Base-by-base conservation (phyloP, 2,888 invertebrate species). In the Anorthoa munda region DNA sequence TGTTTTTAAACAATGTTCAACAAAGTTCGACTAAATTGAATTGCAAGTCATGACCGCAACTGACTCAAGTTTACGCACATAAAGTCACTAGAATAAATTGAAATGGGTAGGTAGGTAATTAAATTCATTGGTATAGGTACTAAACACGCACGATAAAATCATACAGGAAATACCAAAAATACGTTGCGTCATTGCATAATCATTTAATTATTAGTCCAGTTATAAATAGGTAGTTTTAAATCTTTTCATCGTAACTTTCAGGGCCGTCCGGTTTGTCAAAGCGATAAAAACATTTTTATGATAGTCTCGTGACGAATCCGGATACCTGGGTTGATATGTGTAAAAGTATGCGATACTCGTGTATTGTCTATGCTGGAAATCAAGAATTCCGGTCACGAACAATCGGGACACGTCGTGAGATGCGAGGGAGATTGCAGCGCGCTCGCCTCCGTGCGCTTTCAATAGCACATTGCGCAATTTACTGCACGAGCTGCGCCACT, bases 381-480 rank as follows among this genome's bases (percentile, higher is more conserved):
- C 90, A 84, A 88, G 88, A 86, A 91, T 91, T 93, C 92, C 88
- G 91, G 94, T 94, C 93, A 94, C 94, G 93, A 93, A 81, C 87
- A 86, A 88, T 89, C 89, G 89, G 89, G 87, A 90, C 87, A 84
- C 84, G 91, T 92, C 93, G 93, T 94, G 94, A 94, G 93, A 94
- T 94, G 89, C 86, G 86, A 89, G 90, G 87, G 85, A 93, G 94
- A 94, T 94, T 92, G 88, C 89, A 86, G 83, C 81, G 87, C 87
- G 87, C 87, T 89, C 90, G 85, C 89, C 87, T 87, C 87, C 88
- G 89, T 90, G 92, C 91, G 92, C 92, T 92, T 93, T 93, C 92
- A 92, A 93, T 93, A 92, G 90, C 92, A 91, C 90, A 92, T 95
- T 95, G 94, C 93, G 93, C 95, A 95, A 95, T 94, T 94, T 92